phyloP scores from a whole-genome alignment of 2,888 invertebrate species.

The Ophioninae sp. region DNA sequence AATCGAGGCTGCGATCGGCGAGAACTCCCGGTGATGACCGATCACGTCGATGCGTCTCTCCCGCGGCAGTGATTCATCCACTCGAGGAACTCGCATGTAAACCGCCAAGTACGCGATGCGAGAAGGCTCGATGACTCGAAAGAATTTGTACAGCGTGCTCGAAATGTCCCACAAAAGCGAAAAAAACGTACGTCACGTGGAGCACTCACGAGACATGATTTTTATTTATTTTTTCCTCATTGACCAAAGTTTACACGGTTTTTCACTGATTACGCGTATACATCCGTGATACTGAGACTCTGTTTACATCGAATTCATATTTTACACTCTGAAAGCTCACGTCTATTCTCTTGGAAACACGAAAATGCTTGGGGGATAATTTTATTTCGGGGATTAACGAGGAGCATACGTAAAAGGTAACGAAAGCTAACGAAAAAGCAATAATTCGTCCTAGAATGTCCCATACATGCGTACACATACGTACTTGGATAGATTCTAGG shows the following conservation, averaged over 20 bases:
- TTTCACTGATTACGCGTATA: neutral
- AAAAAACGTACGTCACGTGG: no score
- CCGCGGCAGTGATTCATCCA: neutral
- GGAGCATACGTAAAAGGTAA: constrained; percentile 56
- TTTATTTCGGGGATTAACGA: no score
- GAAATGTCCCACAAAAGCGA: neutral
- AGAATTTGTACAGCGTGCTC: neutral
- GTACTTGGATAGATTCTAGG: constrained; percentile 50
- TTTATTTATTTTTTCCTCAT: no score
- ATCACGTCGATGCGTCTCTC: constrained; percentile 37
- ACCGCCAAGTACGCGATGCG: neutral
- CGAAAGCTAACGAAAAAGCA: constrained; percentile 8
- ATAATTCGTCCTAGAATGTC: neutral
- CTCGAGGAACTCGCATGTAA: neutral
- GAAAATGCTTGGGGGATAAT: neutral
- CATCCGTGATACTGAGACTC: no score
- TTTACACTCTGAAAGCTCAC: no score
- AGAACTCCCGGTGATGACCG: constrained; percentile 29
- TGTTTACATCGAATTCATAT: no score
- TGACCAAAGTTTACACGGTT: neutral
- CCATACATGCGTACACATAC: constrained; percentile 17
- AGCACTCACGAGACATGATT: no score
- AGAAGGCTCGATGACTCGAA: neutral
- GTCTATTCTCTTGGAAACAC: no score
- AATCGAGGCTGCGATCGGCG: constrained; percentile 31